Evolutionary conservation across 2,888 invertebrate species (phyloP), one percentile per base, ranked within the genome.

Genomic region (Ceramica pisi): DNA sequence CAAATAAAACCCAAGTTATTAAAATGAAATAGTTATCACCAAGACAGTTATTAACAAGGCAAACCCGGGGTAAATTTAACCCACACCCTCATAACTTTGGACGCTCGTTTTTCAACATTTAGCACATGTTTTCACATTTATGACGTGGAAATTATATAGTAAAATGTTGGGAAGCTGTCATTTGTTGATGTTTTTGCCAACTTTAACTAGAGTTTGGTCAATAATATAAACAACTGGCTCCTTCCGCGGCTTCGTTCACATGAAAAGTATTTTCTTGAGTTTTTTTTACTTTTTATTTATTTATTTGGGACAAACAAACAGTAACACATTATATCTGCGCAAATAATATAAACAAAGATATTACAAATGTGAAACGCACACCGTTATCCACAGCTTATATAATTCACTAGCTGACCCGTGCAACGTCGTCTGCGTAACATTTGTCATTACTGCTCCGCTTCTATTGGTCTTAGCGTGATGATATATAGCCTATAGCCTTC

Each of bases 21-120:
- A 14, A 60, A 56, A 41, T 60, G 3, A 16, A 60, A 63, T 74
- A 62, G 23, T 35, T 71, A 23, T 51, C 26, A 64, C 65, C 48
- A 38, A 75, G 26, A 46, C 26, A 63, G 55, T 55, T 76, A 76
- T 68, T 67, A 53, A 61, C 55, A 56, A 57, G 55, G 60, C 56
- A 35, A 65, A 48, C 60, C 63, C 38, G 16, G 35, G 26, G 23
- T 53, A 51, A 41, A 26, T 69, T 50, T 38, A 23, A 60, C 50
- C 67, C n/a, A 21, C 35, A 71, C 71, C 71, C 62, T 71, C 65
- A 76, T 76, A 81, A 61, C 46, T 80, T 75, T 31, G 19, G 26
- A 81, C 77, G 78, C 81, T 77, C 71, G 16, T 81, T 71, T 81
- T 71, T 80, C 81, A 81, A 67, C 65, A 71, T 41, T 68, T 80